These are phyloP conservation scores for Drosophila tropicalis DNA, from an alignment of 1,140 invertebrate genomes.

Conservation along the genomic window DNA sequence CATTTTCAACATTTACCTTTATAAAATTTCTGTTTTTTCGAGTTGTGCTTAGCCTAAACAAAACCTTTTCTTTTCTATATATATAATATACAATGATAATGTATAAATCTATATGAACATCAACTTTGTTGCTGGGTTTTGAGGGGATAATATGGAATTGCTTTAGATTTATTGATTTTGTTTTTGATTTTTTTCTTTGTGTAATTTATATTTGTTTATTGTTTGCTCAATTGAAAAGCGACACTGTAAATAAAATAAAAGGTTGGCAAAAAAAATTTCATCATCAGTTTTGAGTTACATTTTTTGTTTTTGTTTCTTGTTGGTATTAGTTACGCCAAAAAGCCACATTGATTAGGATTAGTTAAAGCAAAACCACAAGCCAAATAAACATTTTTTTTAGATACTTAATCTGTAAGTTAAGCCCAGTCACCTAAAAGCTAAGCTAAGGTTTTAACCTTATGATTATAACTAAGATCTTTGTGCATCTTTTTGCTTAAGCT, in stretches of 20 bases:
- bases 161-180: constrained; percentile 26
- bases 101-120: constrained; percentile 36
- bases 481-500: too few relatives aligned
- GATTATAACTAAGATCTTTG: constrained; percentile 17
- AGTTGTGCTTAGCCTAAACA: constrained; percentile 48
- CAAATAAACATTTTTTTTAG: constrained; percentile 25
- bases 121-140: constrained; percentile 35
- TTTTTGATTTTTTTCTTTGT: constrained; percentile 24
- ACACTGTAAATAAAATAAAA: constrained; percentile 70
- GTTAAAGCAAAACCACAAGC: constrained; percentile 36
- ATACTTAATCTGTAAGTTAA: constrained; percentile 4
- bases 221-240: constrained; percentile 66
- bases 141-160: constrained; percentile 37
- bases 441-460: constrained; percentile 29
- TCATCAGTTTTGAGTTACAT: constrained; percentile 38
- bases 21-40: constrained; percentile 24
- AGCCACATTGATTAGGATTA: constrained; percentile 22
- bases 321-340: constrained; percentile 24
- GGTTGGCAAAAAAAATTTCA: constrained; percentile 42
- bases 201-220: constrained; percentile 19
- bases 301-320: neutral
- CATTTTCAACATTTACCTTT: constrained; percentile 45
- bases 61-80: constrained; percentile 27
- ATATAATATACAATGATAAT: constrained; percentile 39
- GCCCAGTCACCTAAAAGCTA: constrained; percentile 44